Conservation (phyloP, 2,113 vertebrate genomes). For the Alligator sinensis region DNA sequence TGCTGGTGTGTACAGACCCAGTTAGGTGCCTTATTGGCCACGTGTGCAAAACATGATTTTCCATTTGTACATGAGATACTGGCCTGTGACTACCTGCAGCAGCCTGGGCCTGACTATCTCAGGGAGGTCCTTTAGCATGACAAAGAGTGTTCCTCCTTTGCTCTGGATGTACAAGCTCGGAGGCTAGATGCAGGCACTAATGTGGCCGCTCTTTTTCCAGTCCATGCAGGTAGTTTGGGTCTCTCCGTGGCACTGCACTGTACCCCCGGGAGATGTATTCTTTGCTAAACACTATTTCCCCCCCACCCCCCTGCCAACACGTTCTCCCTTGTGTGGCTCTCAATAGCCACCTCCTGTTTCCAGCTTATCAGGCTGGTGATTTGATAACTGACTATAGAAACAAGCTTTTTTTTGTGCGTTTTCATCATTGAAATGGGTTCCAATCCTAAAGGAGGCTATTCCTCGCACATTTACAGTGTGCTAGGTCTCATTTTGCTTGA, state of each 20-base stretch:
- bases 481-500: not conserved
- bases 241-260: too few species aligned
- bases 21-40: not conserved
- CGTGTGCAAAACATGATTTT: constrained; percentile 6
- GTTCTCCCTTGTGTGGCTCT: not conserved
- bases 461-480: not conserved
- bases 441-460: not conserved
- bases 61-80: not conserved
- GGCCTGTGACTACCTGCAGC: constrained; percentile 51
- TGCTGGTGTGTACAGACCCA: rapidly evolving
- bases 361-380: rapidly evolving
- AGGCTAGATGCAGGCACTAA: too few species aligned
- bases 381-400: constrained; percentile 16
- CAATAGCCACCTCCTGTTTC: not conserved
- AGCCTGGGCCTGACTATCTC: not conserved
- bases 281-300: too few species aligned
- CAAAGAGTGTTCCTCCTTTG: not conserved
- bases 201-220: too few species aligned
- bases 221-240: too few species aligned
- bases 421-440: not conserved
- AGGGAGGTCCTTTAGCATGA: not conserved
- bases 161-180: not conserved
- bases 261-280: too few species aligned
- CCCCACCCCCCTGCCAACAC: too few species aligned
- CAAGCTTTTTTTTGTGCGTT: not conserved